Conservation (phyloP, 2,888 invertebrate genomes). For the Chrysopilus asiliformis region DNA sequence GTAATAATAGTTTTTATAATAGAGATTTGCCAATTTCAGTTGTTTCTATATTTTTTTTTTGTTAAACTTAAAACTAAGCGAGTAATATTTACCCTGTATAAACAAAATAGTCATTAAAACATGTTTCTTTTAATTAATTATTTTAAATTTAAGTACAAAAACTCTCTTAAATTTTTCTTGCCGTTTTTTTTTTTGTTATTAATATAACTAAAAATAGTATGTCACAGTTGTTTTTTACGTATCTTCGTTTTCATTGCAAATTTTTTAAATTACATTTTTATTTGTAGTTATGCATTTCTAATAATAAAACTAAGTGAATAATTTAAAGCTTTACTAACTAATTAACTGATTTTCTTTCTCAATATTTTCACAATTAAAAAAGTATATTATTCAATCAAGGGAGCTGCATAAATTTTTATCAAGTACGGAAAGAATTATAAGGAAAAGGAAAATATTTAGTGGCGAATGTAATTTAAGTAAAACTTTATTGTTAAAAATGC, state of each 20-base stretch:
- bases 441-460: too few relatives aligned
- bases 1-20: neutral
- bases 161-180: conserved; percentile 8
- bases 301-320: too few relatives aligned
- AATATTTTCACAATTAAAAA: too few relatives aligned
- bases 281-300: neutral
- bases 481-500: too few relatives aligned
- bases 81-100: conserved; percentile 7
- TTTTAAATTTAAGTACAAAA: conserved; percentile 12
- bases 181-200: too few relatives aligned
- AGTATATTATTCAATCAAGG: too few relatives aligned
- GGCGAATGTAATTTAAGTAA: too few relatives aligned
- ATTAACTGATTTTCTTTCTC: too few relatives aligned
- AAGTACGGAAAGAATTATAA: too few relatives aligned
- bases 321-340: too few relatives aligned
- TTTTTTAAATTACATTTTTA: conserved; percentile 3
- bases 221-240: conserved; percentile 13
- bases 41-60: conserved; percentile 4
- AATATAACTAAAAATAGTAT: conserved; percentile 9
- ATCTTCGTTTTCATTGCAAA: conserved; percentile 12
- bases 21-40: conserved; percentile 11
- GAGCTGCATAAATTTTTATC: too few relatives aligned
- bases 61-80: conserved; percentile 10
- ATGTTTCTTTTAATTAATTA: conserved; percentile 2
- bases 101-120: conserved; percentile 4